Evolutionary conservation across 2,113 vertebrate species (phyloP).

Genomic region (Vulpes ferrilata): DNA sequence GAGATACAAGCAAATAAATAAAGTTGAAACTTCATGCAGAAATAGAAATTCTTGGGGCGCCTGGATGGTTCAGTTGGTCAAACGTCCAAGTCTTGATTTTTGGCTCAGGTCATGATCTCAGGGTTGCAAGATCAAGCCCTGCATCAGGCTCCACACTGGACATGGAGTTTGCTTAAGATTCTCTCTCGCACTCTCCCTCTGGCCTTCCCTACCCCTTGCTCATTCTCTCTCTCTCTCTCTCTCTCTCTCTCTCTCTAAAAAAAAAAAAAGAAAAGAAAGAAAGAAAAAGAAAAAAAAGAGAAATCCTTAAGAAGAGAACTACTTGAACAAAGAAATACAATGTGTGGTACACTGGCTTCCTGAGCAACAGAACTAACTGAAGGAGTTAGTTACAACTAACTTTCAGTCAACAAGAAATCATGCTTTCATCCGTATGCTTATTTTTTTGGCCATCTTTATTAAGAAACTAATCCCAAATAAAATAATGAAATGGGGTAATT

Average conservation of each 20-base stretch:
- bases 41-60: conserved; percentile 6
- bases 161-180: not conserved
- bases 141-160: not conserved
- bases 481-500: not conserved
- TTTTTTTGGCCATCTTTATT: not conserved
- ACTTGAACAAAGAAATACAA: not conserved
- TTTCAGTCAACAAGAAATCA: conserved; percentile 2
- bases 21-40: not conserved
- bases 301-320: not conserved
- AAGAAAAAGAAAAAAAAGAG: not conserved
- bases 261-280: not conserved
- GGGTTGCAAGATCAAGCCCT: not conserved
- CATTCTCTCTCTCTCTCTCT: not conserved
- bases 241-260: not conserved
- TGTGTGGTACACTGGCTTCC: not conserved
- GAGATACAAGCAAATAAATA: not conserved
- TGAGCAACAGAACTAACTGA: not conserved
- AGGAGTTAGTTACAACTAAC: conserved; percentile 3
- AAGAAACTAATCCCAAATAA: not conserved
- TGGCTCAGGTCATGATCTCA: not conserved
- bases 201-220: not conserved
- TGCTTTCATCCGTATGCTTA: not conserved
- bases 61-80: not conserved
- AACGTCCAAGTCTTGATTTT: not conserved
- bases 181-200: not conserved